Evolutionary conservation across 2,888 invertebrate species (phyloP), one percentile per base, ranked within the genome.

Genomic region (Falcaria lacertinaria): DNA sequence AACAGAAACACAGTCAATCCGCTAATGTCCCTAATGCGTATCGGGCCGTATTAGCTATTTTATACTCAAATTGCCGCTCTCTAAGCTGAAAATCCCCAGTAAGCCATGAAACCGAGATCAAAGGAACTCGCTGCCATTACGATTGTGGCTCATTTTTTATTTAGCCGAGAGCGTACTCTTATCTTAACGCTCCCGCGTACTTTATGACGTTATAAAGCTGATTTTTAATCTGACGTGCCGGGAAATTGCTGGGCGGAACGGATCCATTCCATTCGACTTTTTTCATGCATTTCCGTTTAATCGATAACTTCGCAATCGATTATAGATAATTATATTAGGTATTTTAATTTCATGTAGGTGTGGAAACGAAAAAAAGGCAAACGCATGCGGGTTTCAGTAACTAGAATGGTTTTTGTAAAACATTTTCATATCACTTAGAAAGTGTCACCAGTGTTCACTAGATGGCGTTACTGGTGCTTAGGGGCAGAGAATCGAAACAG

Each of bases 61-160:
- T 86, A 84, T 84, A 86, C 69, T 80, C 80, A 82, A 87, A 88
- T 87, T 84, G 86, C 69, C 73, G 71, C 64, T 62, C 68, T 67
- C 69, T 75, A 73, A 82, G 80, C 80, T 69, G 68, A 68, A 76
- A 80, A 87, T 80, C 87, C 86, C 71, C 74, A 61, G 77, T 86
- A 87, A 87, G 82, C 86, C 79, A 67, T 79, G 84, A 79, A 83
- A 87, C 86, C 83, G 83, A 87, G 88, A 88, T 89, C 89, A 89
- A 89, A 89, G 83, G 76, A 68, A 70, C 75, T 66, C 60, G 66
- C 69, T 58, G 66, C 84, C 82, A 84, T 88, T 87, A 85, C 88
- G 77, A 85, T 83, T 87, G 87, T 78, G 86, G 88, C 89, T 88
- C 88, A 89, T 89, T 86, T 88, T 88, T 89, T 89, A 89, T 89